Evolutionary conservation across 2,888 invertebrate genomes (phyloP).

Genomic region (Oxyscelio sp.): DNA sequence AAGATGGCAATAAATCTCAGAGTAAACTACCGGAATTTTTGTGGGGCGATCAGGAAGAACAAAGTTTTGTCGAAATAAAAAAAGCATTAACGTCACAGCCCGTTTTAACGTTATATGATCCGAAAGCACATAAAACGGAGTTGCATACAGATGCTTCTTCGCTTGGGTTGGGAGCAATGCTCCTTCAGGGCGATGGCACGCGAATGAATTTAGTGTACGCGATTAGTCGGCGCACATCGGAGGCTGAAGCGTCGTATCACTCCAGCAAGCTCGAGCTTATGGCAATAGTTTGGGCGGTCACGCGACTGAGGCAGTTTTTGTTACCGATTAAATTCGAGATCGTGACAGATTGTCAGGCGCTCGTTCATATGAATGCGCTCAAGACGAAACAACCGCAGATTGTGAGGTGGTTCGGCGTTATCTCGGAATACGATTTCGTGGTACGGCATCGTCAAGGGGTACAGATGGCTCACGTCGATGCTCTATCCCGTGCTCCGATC

Average conservation of each 20-base stretch:
- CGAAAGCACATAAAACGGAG: background rate
- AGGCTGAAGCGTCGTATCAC: background rate
- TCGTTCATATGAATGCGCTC: constrained; percentile 18
- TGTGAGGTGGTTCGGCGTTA: constrained; percentile 18
- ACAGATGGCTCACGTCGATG: constrained; percentile 27
- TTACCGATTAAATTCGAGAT: background rate
- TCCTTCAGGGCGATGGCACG: background rate
- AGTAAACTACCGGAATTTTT: background rate
- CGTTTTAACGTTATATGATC: background rate
- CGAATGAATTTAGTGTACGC: background rate
- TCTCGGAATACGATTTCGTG: constrained; percentile 13
- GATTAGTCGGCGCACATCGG: background rate
- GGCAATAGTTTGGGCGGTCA: constrained; percentile 1
- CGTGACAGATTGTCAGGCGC: constrained; percentile 14
- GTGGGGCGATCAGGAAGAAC: background rate
- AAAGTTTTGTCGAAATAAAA: constrained; percentile 1
- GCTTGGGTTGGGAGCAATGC: background rate
- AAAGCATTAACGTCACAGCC: background rate
- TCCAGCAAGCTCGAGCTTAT: constrained; percentile 9
- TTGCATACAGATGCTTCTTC: background rate
- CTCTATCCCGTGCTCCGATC: constrained; percentile 1
- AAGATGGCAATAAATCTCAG: background rate
- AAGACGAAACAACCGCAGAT: constrained; percentile 30
- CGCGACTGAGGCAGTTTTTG: background rate
- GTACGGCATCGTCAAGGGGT: constrained; percentile 16